Evolutionary conservation across 1,140 invertebrate species (phyloP), one percentile per base, ranked within the genome.

Genomic region (Teleopsis dalmanni): DNA sequence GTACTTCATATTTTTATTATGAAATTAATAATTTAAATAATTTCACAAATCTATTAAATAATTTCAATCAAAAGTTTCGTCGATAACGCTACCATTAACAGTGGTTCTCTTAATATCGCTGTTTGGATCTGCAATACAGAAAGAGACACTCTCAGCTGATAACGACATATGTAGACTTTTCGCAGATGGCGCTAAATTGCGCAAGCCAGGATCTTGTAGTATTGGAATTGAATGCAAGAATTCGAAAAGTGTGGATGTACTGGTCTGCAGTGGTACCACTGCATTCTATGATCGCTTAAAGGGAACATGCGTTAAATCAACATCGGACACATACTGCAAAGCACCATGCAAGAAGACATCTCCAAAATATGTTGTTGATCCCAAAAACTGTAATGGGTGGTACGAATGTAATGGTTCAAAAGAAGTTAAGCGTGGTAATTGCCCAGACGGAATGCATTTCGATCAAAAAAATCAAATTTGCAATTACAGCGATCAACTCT

Each of bases 101-200:
- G n/a, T n/a, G n/a, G n/a, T n/a, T n/a, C n/a, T n/a, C n/a, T n/a
- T n/a, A n/a, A n/a, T n/a, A n/a, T n/a, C n/a, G n/a, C n/a, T n/a
- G n/a, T n/a, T n/a, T n/a, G n/a, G n/a, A n/a, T n/a, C n/a, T n/a
- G n/a, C n/a, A n/a, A n/a, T n/a, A n/a, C n/a, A n/a, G n/a, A n/a
- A n/a, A n/a, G n/a, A n/a, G n/a, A n/a, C n/a, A n/a, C n/a, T n/a
- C n/a, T n/a, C n/a, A n/a, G 1, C 41, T 4, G 41, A 41, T 0
- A 31, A 56, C 14, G 60, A 66, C 4, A 41, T 65, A 18, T 66
- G 63, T n/a, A 54, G 58, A 0, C 51, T 60, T 1, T 61, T 66
- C 16, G 18, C 47, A 21, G 48, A 62, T 47, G 50, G 45, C 18
- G 52, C 56, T 0, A 27, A 38, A 3, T 22, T 66, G 3, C 57